Percentiles rank a stretch among this genome's conserved stretches.
phyloP scores from a whole-genome alignment of 2,888 invertebrate species.

The Byasa hedistus region DNA sequence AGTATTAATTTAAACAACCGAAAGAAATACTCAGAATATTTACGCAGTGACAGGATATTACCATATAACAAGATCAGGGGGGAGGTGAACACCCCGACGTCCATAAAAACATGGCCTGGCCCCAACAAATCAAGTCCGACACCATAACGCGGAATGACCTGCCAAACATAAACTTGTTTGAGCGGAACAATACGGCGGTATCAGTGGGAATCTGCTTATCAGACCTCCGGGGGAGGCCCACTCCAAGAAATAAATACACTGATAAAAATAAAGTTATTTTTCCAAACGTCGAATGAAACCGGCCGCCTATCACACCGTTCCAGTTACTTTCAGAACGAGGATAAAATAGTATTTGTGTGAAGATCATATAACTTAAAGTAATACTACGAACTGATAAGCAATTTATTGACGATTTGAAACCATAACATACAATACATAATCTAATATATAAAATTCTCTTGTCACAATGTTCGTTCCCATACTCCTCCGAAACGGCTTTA shows the following conservation, averaged over 20 bases:
- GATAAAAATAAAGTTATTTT: constrained; percentile 76
- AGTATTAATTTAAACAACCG: too few relatives aligned
- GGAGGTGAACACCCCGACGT: not conserved
- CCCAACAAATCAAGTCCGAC: constrained; percentile 29
- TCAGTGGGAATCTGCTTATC: constrained; percentile 63
- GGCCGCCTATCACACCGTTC: constrained; percentile 50
- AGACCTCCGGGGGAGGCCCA: constrained; percentile 47
- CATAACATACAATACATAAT: too few relatives aligned
- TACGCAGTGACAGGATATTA: not conserved
- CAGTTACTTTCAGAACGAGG: not conserved
- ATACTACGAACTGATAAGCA: too few relatives aligned
- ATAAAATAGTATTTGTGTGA: too few relatives aligned
- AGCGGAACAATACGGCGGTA: constrained; percentile 51
- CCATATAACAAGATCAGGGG: not conserved
- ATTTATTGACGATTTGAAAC: too few relatives aligned
- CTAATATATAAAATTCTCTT: too few relatives aligned
- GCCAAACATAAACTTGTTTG: constrained; percentile 48
- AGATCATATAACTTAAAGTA: too few relatives aligned
- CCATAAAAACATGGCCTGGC: constrained; percentile 9
- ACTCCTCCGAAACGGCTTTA: too few relatives aligned
- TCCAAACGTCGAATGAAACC: constrained; percentile 62
- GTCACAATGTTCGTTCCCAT: too few relatives aligned
- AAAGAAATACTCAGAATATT: too few relatives aligned
- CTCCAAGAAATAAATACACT: constrained; percentile 65
- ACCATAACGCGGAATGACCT: constrained; percentile 48